phyloP scores from a whole-genome alignment of 2,113 vertebrate genomes.

The Parotia lawesii region DNA sequence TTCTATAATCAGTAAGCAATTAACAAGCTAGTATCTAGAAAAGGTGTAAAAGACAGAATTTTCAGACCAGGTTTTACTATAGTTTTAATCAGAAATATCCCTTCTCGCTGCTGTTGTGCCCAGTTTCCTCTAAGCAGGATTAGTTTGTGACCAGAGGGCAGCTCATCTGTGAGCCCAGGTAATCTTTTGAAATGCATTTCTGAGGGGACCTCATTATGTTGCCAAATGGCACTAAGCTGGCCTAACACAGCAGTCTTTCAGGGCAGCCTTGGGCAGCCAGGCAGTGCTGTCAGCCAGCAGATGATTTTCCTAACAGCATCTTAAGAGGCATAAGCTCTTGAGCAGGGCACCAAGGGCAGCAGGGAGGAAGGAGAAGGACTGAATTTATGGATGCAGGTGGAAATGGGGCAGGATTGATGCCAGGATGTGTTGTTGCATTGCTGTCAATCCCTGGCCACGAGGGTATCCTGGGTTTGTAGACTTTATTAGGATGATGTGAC shows the following conservation, averaged over 20 bases:
- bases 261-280: not conserved
- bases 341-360: rapidly evolving
- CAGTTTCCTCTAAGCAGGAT: not conserved
- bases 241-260: not conserved
- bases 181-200: slow-evolving; percentile 13
- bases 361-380: not conserved
- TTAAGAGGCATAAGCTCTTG: not conserved
- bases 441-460: not conserved
- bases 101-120: not conserved
- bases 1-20: not conserved
- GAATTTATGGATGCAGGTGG: not conserved
- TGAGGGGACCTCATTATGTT: slow-evolving; percentile 1
- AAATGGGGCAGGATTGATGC: rapidly evolving
- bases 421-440: not conserved
- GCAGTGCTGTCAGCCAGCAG: not conserved
- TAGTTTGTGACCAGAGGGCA: not conserved
- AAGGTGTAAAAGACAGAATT: not conserved
- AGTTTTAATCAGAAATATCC: not conserved
- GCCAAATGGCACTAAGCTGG: not conserved
- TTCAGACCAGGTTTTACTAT: not conserved
- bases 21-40: not conserved
- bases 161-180: not conserved
- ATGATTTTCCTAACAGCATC: not conserved
- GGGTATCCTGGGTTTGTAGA: not conserved
- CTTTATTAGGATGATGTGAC: not conserved